Percentiles rank a stretch among this genome's conserved stretches.
Evolutionary conservation across 2,797 vertebrate genomes (phyloP).

Genomic region (Microctenopoma steveboyesi): DNA sequence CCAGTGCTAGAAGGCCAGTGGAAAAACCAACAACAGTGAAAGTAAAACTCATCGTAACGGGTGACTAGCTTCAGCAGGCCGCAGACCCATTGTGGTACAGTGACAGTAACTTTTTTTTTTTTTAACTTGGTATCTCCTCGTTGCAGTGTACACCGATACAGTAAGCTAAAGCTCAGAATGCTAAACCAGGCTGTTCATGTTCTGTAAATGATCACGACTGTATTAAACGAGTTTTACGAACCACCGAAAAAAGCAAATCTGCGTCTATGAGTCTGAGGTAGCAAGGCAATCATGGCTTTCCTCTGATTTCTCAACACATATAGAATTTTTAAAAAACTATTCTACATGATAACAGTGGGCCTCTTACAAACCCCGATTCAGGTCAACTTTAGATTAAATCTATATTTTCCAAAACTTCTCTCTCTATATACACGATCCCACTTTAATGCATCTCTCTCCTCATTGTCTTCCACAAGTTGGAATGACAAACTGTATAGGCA

Average conservation of each 20-base stretch:
- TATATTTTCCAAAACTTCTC: slow-evolving; percentile 63
- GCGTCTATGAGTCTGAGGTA: slow-evolving; percentile 94
- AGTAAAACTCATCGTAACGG: slow-evolving; percentile 57
- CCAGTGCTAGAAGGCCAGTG: slow-evolving; percentile 77
- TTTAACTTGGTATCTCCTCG: slow-evolving; percentile 65
- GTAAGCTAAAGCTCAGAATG: slow-evolving; percentile 70
- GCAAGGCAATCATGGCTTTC: slow-evolving; percentile 99
- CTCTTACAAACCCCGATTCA: slow-evolving; percentile 61
- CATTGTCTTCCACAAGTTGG: slow-evolving; percentile 71
- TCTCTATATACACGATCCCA: slow-evolving; percentile 72
- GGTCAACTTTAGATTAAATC: slow-evolving; percentile 67
- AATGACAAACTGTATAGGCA: slow-evolving; percentile 85
- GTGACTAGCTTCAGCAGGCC: slow-evolving; percentile 78
- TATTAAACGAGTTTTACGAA: slow-evolving; percentile 64
- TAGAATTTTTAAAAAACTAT: slow-evolving; percentile 62
- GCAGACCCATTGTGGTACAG: slow-evolving; percentile 78
- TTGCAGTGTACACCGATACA: slow-evolving; percentile 76
- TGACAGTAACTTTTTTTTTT: slow-evolving; percentile 71
- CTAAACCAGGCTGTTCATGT: slow-evolving; percentile 66
- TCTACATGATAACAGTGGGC: slow-evolving; percentile 67
- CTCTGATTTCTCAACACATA: slow-evolving; percentile 88
- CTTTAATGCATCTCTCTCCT: slow-evolving; percentile 51
- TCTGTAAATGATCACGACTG: slow-evolving; percentile 62
- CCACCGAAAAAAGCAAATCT: slow-evolving; percentile 81
- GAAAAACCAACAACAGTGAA: slow-evolving; percentile 79